These are phyloP conservation scores for Malurus melanocephalus DNA, from an alignment of 2,113 vertebrate species.

Conservation along the genomic window DNA sequence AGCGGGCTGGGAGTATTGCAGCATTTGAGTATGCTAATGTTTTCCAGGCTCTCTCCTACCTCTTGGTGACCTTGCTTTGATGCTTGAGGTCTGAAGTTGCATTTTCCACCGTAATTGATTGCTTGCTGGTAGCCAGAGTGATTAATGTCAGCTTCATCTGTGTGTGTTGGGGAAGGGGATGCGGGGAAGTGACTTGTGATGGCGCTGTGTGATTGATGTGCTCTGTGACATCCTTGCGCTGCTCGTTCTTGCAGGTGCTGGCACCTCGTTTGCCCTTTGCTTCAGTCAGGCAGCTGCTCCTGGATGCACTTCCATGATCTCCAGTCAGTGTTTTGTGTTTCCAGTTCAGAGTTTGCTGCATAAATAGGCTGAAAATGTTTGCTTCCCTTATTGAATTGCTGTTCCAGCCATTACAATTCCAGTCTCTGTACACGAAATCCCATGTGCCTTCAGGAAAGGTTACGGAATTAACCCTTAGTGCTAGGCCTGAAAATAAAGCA, in stretches of 20 bases:
- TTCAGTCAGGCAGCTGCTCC: not conserved
- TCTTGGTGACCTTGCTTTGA: constrained; percentile 45
- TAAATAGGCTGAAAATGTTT: not conserved
- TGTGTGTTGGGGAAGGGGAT: not conserved
- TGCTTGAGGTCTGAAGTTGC: constrained; percentile 19
- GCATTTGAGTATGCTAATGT: constrained; percentile 18
- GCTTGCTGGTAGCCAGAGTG: constrained; percentile 6
- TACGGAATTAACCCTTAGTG: not conserved
- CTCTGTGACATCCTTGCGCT: not conserved
- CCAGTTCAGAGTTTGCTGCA: not conserved
- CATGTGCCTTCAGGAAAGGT: not conserved
- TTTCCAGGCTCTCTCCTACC: constrained; percentile 8
- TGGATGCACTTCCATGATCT: not conserved
- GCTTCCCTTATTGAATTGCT: not conserved
- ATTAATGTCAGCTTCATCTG: constrained; percentile 11
- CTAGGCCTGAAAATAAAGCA: not conserved
- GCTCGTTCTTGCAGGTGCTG: not conserved
- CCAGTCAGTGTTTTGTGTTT: not conserved
- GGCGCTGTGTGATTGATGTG: not conserved
- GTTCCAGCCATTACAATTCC: not conserved
- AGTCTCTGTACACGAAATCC: not conserved
- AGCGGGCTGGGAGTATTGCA: not conserved
- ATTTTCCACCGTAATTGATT: constrained; percentile 23
- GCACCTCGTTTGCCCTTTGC: not conserved
- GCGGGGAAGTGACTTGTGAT: not conserved